Evolutionary conservation across 2,888 invertebrate genomes (phyloP).

Genomic region (Hermaeophaga mercurialis): DNA sequence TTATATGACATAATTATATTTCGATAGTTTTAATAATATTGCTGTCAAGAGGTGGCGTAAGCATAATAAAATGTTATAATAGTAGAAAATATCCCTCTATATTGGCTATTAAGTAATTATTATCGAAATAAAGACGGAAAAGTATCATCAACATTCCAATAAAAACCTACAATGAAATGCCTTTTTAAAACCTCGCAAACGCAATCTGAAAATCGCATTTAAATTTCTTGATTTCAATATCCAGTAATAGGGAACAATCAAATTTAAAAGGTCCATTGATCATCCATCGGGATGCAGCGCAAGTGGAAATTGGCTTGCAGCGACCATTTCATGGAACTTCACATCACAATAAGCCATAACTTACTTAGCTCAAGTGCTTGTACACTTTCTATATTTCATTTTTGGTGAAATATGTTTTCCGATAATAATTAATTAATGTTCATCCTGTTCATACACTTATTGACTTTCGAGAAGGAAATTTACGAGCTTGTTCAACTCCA

Average conservation of each 20-base stretch:
- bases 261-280: slow-evolving; percentile 9
- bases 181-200: too few relatives aligned
- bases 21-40: too few relatives aligned
- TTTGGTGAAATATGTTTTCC: slow-evolving; percentile 28
- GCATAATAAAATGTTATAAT: too few relatives aligned
- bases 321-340: slow-evolving; percentile 15
- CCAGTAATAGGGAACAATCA: slow-evolving; percentile 3
- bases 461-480: slow-evolving; percentile 10
- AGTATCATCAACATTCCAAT: too few relatives aligned
- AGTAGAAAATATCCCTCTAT: too few relatives aligned
- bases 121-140: too few relatives aligned
- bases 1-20: too few relatives aligned
- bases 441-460: slow-evolving; percentile 30
- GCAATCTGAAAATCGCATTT: too few relatives aligned
- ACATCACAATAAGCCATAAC: slow-evolving; percentile 19
- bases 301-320: slow-evolving; percentile 7
- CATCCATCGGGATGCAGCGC: slow-evolving; percentile 6
- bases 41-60: too few relatives aligned
- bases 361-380: slow-evolving; percentile 16
- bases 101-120: too few relatives aligned
- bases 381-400: slow-evolving; percentile 28
- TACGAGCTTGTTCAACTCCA: background rate
- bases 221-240: too few relatives aligned
- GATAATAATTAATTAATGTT: slow-evolving; percentile 27
- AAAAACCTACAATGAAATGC: too few relatives aligned